Evolutionary conservation across 1,140 invertebrate genomes (phyloP), one percentile per base, ranked within the genome.

Genomic region (Meloidogyne floridensis): DNA sequence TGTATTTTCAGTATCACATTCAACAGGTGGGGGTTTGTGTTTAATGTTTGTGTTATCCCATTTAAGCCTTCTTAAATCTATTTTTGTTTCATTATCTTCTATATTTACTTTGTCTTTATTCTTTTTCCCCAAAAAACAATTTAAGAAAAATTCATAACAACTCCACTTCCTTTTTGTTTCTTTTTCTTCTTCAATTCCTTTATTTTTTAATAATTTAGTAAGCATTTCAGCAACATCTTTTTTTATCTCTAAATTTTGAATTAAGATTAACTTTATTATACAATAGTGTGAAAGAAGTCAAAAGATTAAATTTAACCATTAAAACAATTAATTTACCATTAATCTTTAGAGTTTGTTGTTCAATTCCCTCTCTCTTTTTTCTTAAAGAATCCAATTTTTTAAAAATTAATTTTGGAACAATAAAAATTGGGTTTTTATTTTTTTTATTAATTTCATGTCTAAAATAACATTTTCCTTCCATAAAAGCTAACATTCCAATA

Each of bases 391-490:
- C 15, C n/a, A 65, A 65, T 65, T 13, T n/a, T n/a, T 65, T 65
- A n/a, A 65, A 65, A 65, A 65, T 65, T 65, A 65, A 65, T 65
- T 65, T 65, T 65, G 59, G 59, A 65, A n/a, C 7, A 65, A 65
- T 65, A 65, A 65, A 65, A 65, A 65, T 65, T n/a, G 59, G 59
- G 1, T 65, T 65, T 65, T 65, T 65, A 6, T 65, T 65, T 65
- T 2, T 0, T 65, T 65, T n/a, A n/a, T 65, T 65, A 65, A 65
- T 65, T 65, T 65, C 59, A 65, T 65, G 59, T n/a, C n/a, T n/a
- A 65, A 65, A 65, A 65, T 65, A 65, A 65, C 59, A 65, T 65
- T 65, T 65, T 65, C 59, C 59, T n/a, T 5, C 1, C 59, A 65
- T 65, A 65, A 65, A 65, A 65, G 15, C 2, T 65, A 65, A 65